phyloP scores from a whole-genome alignment of 2,797 vertebrate genomes.

The Pipistrellus pipistrellus region DNA sequence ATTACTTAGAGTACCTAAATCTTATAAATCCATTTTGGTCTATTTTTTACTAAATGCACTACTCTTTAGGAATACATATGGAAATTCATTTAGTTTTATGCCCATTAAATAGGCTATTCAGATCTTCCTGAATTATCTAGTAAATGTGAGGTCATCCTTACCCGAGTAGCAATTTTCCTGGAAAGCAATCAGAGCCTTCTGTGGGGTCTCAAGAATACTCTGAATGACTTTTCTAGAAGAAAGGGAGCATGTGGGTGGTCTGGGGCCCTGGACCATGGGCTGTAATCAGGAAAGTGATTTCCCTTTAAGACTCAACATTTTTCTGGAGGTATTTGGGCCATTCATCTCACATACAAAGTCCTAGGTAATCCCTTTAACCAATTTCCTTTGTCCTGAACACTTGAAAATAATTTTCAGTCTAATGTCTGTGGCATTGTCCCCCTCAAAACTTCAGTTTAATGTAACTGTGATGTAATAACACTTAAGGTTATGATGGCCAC shows the following conservation, averaged over 20 bases:
- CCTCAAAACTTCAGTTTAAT: constrained; percentile 29
- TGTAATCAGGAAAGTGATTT: background rate
- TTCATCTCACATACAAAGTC: constrained; percentile 21
- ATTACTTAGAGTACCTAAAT: background rate
- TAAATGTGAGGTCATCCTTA: constrained; percentile 59
- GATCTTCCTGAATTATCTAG: constrained; percentile 53
- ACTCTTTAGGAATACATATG: constrained; percentile 24
- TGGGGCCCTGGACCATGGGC: background rate
- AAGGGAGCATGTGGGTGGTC: background rate
- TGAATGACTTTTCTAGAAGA: constrained; percentile 6
- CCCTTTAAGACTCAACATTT: background rate
- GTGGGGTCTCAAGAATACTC: constrained; percentile 20
- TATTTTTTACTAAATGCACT: constrained; percentile 60
- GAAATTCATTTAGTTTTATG: constrained; percentile 55
- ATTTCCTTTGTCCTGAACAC: constrained; percentile 45
- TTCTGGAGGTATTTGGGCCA: background rate
- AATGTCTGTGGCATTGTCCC: background rate
- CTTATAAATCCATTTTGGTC: constrained; percentile 46
- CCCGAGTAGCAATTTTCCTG: constrained; percentile 53
- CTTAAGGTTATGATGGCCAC: background rate
- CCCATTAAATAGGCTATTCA: constrained; percentile 50
- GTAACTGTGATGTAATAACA: background rate
- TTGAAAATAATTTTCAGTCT: constrained; percentile 57
- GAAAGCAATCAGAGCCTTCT: constrained; percentile 42
- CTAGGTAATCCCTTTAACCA: background rate